A percentile compares a stretch with the other conserved stretches of the same genome.
phyloP scores from a whole-genome alignment of 2,797 vertebrate genomes.

The Mormyrus hasselquistii region DNA sequence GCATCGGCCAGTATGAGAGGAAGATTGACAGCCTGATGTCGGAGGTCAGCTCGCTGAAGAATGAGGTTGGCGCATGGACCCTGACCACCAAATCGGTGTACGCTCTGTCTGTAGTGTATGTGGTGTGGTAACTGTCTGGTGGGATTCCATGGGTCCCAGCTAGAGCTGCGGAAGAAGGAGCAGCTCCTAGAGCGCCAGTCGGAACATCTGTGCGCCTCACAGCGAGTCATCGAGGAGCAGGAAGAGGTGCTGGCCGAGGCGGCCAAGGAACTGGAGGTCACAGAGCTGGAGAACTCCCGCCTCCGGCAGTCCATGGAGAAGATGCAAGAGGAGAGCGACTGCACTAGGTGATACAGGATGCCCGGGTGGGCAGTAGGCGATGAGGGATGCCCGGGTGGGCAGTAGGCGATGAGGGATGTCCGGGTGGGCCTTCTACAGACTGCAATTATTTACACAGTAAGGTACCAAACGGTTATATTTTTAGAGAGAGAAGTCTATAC shows the following conservation, averaged over 20 bases:
- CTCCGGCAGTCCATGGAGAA: conserved; percentile 60
- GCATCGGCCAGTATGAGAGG: conserved; percentile 63
- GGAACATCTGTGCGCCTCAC: conserved; percentile 51
- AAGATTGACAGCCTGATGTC: conserved; percentile 70
- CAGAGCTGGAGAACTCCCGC: conserved; percentile 64
- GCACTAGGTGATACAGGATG: conserved; percentile 46
- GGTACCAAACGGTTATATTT: neutral
- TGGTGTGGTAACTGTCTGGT: neutral
- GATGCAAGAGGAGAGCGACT: conserved; percentile 63
- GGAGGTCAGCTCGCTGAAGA: conserved; percentile 61
- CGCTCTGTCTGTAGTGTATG: neutral
- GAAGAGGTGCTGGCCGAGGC: conserved; percentile 68
- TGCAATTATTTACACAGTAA: neutral
- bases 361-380: neutral
- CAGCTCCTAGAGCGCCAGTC: conserved; percentile 46
- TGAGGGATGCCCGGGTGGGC: neutral
- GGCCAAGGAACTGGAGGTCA: conserved; percentile 65
- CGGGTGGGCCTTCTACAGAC: neutral
- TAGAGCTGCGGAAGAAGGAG: conserved; percentile 40
- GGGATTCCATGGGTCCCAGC: conserved; percentile 29
- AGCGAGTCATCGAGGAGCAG: conserved; percentile 60
- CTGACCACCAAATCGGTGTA: neutral
- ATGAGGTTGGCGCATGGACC: conserved; percentile 53
- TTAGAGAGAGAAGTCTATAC: neutral
- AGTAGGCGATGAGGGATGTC: neutral